Evolutionary conservation across 2,113 vertebrate genomes (phyloP).

Genomic region (Probosciger aterrimus): DNA sequence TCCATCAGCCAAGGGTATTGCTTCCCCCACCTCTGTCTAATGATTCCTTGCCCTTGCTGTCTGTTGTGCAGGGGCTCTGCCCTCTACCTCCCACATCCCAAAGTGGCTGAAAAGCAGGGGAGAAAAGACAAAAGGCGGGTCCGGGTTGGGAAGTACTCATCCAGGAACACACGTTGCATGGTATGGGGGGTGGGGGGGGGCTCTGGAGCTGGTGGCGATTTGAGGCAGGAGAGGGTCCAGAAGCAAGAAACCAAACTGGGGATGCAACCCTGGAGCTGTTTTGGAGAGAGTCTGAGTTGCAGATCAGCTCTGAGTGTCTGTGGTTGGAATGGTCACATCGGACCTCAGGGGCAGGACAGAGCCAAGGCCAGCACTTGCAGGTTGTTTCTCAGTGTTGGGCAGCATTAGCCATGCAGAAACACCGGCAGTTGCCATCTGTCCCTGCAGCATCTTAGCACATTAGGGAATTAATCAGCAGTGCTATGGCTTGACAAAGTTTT

Average conservation of each 20-base stretch:
- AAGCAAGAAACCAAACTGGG: background rate
- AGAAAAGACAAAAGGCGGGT: background rate
- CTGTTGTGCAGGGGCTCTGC: background rate
- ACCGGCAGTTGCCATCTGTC: background rate
- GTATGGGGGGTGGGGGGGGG: too few relatives aligned
- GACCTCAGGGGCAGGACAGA: background rate
- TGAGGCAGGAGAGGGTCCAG: background rate
- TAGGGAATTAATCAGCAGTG: accelerated
- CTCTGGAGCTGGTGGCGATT: background rate
- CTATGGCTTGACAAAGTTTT: background rate
- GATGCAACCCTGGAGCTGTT: background rate
- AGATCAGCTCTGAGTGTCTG: background rate
- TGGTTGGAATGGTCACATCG: background rate
- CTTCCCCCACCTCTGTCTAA: background rate
- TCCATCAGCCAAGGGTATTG: background rate
- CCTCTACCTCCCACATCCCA: background rate
- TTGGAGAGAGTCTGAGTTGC: background rate
- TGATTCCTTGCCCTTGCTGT: background rate
- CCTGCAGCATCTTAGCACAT: background rate
- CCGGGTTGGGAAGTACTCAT: background rate
- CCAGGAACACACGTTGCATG: accelerated
- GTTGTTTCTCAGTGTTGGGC: accelerated
- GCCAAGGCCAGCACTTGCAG: background rate
- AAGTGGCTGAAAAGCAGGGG: background rate
- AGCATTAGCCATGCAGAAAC: background rate